These are phyloP conservation scores for Eristalis intricaria DNA, from an alignment of 2,888 invertebrate species.

Conservation along the genomic window DNA sequence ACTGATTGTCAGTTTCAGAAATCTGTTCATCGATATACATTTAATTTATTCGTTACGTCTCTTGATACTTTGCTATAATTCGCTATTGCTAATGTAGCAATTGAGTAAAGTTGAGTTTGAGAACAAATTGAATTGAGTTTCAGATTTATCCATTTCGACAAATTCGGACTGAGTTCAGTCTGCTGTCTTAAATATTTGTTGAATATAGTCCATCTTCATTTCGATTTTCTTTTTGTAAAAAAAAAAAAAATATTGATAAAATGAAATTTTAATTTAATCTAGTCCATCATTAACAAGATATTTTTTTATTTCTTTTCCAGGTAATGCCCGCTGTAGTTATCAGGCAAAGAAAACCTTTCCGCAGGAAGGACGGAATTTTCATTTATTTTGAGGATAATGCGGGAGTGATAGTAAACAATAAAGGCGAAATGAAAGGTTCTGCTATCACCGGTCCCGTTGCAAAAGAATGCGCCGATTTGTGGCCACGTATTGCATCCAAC, in stretches of 20 bases:
- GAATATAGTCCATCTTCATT: background rate
- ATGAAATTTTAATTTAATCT: background rate
- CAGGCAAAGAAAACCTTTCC: conserved; percentile 98
- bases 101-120: too few species aligned
- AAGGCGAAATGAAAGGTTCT: conserved; percentile 99
- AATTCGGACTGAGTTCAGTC: too few species aligned
- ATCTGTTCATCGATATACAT: too few species aligned
- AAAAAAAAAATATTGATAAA: too few species aligned
- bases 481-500: conserved; percentile 99
- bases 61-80: too few species aligned
- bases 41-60: too few species aligned
- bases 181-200: background rate
- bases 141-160: too few species aligned
- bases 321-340: conserved; percentile 99
- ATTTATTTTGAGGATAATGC: conserved; percentile 99
- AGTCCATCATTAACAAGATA: background rate
- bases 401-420: conserved; percentile 99
- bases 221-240: too few species aligned
- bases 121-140: too few species aligned
- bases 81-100: too few species aligned
- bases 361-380: conserved; percentile 99
- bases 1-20: too few species aligned
- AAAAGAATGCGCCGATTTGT: conserved; percentile 99
- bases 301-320: conserved; percentile 81
- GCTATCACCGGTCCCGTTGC: conserved; percentile 99